These are phyloP conservation scores for Morpho deidamia DNA, from an alignment of 2,888 invertebrate genomes.

Conservation along the genomic window DNA sequence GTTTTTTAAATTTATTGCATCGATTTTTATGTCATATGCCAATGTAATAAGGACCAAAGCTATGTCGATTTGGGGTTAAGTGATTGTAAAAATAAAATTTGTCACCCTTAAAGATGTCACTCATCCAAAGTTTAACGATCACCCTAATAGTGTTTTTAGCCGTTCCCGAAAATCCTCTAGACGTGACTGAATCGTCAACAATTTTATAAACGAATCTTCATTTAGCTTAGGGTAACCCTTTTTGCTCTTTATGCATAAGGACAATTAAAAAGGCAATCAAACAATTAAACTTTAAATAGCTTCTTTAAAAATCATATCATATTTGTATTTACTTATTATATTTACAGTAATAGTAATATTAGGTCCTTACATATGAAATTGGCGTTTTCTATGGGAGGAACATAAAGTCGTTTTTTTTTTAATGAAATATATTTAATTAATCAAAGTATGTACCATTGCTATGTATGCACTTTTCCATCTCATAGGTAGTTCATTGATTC, in stretches of 20 bases:
- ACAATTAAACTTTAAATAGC: background rate
- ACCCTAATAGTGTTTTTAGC: constrained; percentile 73
- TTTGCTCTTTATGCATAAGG: background rate
- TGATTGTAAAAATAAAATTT: constrained; percentile 18
- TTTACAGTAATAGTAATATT: no score
- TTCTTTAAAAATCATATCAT: no score
- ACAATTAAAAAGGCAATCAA: background rate
- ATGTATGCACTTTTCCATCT: no score
- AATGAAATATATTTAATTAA: no score
- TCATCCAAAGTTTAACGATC: constrained; percentile 26
- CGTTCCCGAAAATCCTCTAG: constrained; percentile 70
- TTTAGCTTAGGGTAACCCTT: background rate
- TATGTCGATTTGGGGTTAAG: background rate
- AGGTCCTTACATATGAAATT: no score
- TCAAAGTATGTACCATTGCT: no score
- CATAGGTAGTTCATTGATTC: no score
- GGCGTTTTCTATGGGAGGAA: no score
- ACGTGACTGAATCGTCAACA: constrained; percentile 74
- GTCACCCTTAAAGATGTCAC: constrained; percentile 65
- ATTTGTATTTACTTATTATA: no score
- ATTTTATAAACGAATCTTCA: constrained; percentile 64
- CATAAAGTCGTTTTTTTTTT: no score
- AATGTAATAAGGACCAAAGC: background rate
- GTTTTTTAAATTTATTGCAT: constrained; percentile 1
- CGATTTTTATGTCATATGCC: background rate